These are phyloP conservation scores for Apteryx mantelli DNA, from an alignment of 2,113 vertebrate species.

Conservation along the genomic window DNA sequence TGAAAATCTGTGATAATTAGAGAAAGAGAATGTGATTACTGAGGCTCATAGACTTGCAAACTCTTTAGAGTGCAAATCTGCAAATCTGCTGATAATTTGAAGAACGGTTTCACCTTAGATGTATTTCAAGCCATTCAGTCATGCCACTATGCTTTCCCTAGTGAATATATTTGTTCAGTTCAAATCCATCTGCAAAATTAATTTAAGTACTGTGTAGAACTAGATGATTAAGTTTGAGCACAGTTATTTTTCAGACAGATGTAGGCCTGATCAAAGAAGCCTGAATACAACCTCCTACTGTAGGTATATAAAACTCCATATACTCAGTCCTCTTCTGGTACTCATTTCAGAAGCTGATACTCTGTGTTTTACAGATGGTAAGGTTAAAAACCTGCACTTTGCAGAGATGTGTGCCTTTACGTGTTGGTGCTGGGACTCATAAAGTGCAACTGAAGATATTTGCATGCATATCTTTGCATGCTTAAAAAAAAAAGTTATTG, in stretches of 20 bases:
- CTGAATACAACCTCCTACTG: not conserved
- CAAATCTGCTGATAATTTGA: conserved; percentile 1
- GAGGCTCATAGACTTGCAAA: not conserved
- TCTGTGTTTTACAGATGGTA: not conserved
- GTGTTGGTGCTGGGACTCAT: not conserved
- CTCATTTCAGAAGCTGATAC: not conserved
- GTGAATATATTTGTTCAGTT: conserved; percentile 26
- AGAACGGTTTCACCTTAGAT: not conserved
- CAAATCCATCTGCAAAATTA: conserved; percentile 29
- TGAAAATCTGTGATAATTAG: conserved; percentile 17
- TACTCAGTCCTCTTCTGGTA: not conserved
- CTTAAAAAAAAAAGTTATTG: not conserved
- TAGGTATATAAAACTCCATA: not conserved
- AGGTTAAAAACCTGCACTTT: not conserved
- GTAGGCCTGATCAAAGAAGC: not conserved
- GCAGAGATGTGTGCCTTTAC: not conserved
- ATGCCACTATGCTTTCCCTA: not conserved
- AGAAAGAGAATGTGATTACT: not conserved
- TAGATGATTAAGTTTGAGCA: not conserved
- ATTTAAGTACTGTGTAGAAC: conserved; percentile 3
- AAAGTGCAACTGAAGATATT: not conserved
- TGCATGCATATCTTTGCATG: not conserved
- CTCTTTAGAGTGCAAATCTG: conserved; percentile 23
- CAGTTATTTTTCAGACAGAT: conserved; percentile 7
- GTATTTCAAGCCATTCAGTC: conserved; percentile 30